Evolutionary conservation across 2,797 vertebrate species (phyloP).

Genomic region (Coranthus polyacanthus): DNA sequence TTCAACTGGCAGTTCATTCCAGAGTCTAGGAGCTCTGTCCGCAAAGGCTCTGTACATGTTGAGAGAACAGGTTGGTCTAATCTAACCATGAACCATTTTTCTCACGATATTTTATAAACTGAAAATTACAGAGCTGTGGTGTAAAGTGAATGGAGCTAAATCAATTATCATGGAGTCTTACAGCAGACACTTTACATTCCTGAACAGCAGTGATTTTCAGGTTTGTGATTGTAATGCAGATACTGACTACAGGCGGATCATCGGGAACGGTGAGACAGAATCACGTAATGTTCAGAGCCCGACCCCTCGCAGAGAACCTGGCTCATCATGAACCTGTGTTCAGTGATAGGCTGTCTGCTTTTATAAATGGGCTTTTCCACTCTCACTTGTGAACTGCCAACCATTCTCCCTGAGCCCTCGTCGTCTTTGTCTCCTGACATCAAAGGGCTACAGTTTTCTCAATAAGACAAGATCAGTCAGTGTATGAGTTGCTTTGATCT

Average conservation of each 20-base stretch:
- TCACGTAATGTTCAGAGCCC: conserved; percentile 7
- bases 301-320: conserved; percentile 47
- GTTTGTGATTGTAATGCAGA: conserved; percentile 6
- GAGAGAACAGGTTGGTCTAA: no score
- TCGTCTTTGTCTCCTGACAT: conserved; percentile 64
- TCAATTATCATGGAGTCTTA: neutral
- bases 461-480: conserved; percentile 55
- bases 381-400: conserved; percentile 37
- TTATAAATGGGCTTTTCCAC: conserved; percentile 62
- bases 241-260: conserved; percentile 4
- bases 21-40: no score
- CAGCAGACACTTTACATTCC: neutral
- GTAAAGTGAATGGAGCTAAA: neutral
- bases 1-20: no score
- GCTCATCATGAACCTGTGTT: conserved; percentile 48
- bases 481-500: conserved; percentile 66
- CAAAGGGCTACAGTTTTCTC: conserved; percentile 58
- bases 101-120: neutral
- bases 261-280: conserved; percentile 15
- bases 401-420: conserved; percentile 48
- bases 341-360: conserved; percentile 49
- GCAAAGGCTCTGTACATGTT: neutral
- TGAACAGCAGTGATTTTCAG: conserved; percentile 1
- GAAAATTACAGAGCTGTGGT: neutral
- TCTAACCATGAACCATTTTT: neutral